These are phyloP conservation scores for Drosophila paranaensis DNA, from an alignment of 2,888 invertebrate species.

Conservation along the genomic window DNA sequence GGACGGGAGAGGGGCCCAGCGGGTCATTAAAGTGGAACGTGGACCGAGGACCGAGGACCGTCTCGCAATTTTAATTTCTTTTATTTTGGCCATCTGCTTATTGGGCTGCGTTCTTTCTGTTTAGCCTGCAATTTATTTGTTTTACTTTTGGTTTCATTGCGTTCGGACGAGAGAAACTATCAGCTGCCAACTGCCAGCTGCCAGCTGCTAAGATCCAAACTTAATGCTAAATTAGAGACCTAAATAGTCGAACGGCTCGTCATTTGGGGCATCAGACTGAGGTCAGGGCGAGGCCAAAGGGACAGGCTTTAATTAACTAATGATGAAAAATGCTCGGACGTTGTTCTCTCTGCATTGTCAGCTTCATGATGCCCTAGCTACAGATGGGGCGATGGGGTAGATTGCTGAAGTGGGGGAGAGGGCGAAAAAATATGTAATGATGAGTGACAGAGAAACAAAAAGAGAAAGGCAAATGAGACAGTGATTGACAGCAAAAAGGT, in stretches of 20 bases:
- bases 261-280: too few relatives aligned
- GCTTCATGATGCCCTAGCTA: constrained; percentile 4
- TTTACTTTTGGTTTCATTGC: constrained; percentile 68
- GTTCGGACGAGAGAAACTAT: constrained; percentile 20
- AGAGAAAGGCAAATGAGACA: neutral
- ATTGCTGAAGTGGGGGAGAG: neutral
- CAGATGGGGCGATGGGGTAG: neutral
- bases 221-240: constrained; percentile 71
- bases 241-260: constrained; percentile 16
- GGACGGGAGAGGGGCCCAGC: neutral
- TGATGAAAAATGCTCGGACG: constrained; percentile 61
- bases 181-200: constrained; percentile 35
- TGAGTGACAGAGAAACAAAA: neutral
- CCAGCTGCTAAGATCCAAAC: constrained; percentile 66
- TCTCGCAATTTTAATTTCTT: constrained; percentile 74
- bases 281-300: neutral
- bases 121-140: constrained; percentile 73
- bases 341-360: constrained; percentile 16
- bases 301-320: constrained; percentile 70
- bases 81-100: constrained; percentile 60
- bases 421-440: neutral
- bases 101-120: constrained; percentile 35
- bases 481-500: neutral
- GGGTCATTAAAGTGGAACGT: constrained; percentile 30
- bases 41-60: constrained; percentile 10